Evolutionary conservation across 1,140 invertebrate species (phyloP), one percentile per base, ranked within the genome.

Genomic region (Mycetomoellerius zeteki): DNA sequence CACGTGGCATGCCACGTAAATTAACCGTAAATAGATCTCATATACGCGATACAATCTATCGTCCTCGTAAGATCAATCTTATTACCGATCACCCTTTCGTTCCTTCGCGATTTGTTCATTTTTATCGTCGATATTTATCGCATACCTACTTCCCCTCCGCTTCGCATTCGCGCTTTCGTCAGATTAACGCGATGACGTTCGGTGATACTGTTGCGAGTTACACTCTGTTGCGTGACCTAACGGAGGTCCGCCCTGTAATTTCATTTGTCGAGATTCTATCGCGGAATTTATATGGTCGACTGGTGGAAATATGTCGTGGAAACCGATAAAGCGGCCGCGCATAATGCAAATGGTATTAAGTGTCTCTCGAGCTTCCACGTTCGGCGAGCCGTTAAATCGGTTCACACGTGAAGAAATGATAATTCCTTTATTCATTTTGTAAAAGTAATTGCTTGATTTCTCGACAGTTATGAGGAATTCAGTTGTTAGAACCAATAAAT

Each of bases 221-320:
- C 71, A 72, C 75, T 37, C 33, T 84, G 87, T 86, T 87, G 73
- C 73, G 85, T 71, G 65, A 73, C 16, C 54, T 86, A 72, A 88
- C 67, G 71, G 60, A 10, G 62, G 72, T 58, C 76, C 89, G 84
- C 87, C 89, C 87, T 90, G 89, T 91, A 91, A 91, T 91, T 91
- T 91, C 89, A 90, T 91, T 91, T 89, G 89, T 90, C 88, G 81
- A 90, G 90, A 91, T 91, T 67, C 77, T 91, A 91, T 91, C 90
- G 12, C n/a, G 56, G 75, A 88, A 91, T 91, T 91, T 91, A 91
- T 90, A 87, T 71, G 84, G 77, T 80, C 82, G 77, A 12, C 21
- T 62, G 80, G n/a, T 87, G 85, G 86, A 91, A 90, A 89, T 86
- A 90, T 69, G 67, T 88, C 80, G 87, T 81, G 85, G 76, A 91